Evolutionary conservation across 2,888 invertebrate genomes (phyloP).

Genomic region (Aphidius colemani): DNA sequence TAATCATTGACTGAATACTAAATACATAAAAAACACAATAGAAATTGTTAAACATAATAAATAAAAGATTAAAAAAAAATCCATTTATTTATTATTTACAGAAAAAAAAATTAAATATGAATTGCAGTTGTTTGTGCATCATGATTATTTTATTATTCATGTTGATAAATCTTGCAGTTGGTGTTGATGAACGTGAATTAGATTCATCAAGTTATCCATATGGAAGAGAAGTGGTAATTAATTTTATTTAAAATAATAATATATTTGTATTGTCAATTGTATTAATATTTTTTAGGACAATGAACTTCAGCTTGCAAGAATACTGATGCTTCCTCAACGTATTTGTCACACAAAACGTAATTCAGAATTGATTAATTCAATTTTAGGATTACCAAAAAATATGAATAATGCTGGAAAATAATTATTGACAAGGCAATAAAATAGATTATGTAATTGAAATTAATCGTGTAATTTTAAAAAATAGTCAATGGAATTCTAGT

Average conservation of each 20-base stretch:
- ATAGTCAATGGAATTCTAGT: too few species aligned
- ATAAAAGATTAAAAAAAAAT: not conserved
- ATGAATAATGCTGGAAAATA: conserved; percentile 75
- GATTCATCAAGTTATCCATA: conserved; percentile 35
- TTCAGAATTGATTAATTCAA: conserved; percentile 74
- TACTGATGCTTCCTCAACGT: conserved; percentile 45
- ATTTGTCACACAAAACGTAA: conserved; percentile 66
- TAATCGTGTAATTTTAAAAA: too few species aligned
- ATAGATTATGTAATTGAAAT: not conserved
- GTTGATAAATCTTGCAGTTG: conserved; percentile 22
- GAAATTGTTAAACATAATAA: not conserved
- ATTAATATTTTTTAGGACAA: conserved; percentile 43
- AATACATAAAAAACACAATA: not conserved
- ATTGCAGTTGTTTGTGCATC: conserved; percentile 28
- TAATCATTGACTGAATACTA: not conserved
- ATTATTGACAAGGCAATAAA: conserved; percentile 17
- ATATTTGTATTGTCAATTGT: not conserved
- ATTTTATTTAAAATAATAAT: conserved; percentile 6
- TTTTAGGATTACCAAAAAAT: conserved; percentile 76
- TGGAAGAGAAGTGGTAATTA: conserved; percentile 30
- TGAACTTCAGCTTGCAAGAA: conserved; percentile 46
- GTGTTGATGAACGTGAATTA: conserved; percentile 37
- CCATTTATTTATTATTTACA: not conserved
- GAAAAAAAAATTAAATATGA: conserved; percentile 22
- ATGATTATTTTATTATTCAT: conserved; percentile 31